Evolutionary conservation across 2,797 vertebrate species (phyloP), one percentile per base, ranked within the genome.

Genomic region (Acipenser ruthenus): DNA sequence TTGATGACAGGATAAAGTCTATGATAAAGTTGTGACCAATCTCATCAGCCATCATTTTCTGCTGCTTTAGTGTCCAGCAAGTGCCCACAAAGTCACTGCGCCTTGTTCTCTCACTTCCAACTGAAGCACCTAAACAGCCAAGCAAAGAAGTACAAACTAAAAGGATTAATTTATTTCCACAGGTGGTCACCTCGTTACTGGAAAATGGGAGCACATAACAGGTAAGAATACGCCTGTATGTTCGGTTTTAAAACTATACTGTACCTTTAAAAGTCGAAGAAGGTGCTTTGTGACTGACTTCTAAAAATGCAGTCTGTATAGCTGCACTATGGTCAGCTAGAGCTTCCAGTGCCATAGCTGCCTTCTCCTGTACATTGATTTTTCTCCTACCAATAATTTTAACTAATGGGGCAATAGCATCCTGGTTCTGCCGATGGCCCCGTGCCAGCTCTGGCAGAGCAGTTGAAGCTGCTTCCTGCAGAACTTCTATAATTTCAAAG

Each of bases 11-110:
- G 68, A 90, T 84, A 83, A 90, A 83, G 59, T 87, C 84, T 58
- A 90, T 86, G 75, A 90, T 84, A 56, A 86, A 84, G 63, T 81
- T 83, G 71, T 87, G 86, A 49, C 88, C 84, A 50, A 91, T 90
- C 63, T 86, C 78, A 68, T 88, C 82, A 10, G 88, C 88, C 80
- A 90, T 87, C 15, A 70, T 73, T 62, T 86, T 89, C 67, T 88
- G 87, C 67, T 90, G 88, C 62, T 86, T 87, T 47, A 80, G 64
- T 0, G 82, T 49, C 89, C 89, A 9, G 86, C 86, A 67, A 90
- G 72, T 49, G 80, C 81, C 89, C 88, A 90, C 7, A 90, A 81
- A 13, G 88, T 77, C 11, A 65, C 67, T 5, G 87, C 84, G n/a
- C 83, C 88, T 77, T 88, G 89, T 62, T 90, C 89, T 65, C 82